These are phyloP conservation scores for Phalacrocorax aristotelis DNA, from an alignment of 2,113 vertebrate genomes.

Conservation along the genomic window DNA sequence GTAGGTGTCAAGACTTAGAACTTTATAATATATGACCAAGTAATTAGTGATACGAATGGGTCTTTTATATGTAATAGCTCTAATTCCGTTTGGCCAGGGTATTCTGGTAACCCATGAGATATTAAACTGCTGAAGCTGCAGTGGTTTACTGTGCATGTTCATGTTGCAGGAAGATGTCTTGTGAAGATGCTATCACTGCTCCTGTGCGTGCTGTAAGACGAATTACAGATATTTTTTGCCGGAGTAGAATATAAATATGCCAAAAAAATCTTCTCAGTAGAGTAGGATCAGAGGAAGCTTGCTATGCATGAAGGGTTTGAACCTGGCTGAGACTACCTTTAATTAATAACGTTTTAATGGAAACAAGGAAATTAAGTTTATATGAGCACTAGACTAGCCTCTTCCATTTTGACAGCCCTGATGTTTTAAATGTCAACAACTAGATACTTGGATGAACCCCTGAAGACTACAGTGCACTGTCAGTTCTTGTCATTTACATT, in stretches of 20 bases:
- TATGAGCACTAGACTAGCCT: background rate
- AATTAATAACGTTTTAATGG: slow-evolving; percentile 21
- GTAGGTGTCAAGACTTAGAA: background rate
- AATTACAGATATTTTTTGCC: background rate
- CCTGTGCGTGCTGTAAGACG: background rate
- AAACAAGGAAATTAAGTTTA: slow-evolving; percentile 33
- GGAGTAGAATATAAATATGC: slow-evolving; percentile 13
- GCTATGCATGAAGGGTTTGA: background rate
- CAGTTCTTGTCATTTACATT: background rate
- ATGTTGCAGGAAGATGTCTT: background rate
- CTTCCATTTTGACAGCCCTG: background rate
- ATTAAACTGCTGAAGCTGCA: background rate
- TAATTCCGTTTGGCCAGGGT: background rate
- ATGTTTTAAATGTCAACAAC: slow-evolving; percentile 19
- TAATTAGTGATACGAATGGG: background rate
- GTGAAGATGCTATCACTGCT: background rate
- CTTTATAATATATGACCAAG: background rate
- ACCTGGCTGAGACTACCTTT: slow-evolving; percentile 1
- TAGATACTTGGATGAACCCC: background rate
- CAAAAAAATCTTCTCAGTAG: background rate
- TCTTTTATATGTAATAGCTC: background rate
- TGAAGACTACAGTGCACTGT: background rate
- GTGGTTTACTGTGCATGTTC: background rate
- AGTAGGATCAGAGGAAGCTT: background rate
- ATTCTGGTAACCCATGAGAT: background rate